Conservation (phyloP, 1,140 invertebrate genomes). For the Sesamia nonagrioides region DNA sequence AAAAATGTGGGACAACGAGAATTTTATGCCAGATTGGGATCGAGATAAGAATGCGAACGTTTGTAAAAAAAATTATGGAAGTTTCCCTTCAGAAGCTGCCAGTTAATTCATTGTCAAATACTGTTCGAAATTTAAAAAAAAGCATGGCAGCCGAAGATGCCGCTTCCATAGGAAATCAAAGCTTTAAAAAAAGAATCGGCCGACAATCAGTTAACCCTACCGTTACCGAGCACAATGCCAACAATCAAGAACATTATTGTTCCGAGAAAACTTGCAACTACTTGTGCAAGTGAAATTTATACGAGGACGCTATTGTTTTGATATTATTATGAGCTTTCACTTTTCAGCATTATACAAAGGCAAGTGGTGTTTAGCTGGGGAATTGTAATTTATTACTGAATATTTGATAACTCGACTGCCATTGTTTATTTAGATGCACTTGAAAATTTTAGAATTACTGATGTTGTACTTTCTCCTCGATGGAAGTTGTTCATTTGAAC, state of each 20-base stretch:
- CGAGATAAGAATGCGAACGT: too few relatives aligned
- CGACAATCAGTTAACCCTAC: conserved; percentile 10
- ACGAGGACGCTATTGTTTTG: conserved; percentile 44
- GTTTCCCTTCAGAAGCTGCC: too few relatives aligned
- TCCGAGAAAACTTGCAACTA: conserved; percentile 35
- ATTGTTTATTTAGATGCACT: conserved; percentile 25
- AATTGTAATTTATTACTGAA: conserved; percentile 50
- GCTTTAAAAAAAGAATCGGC: conserved; percentile 20
- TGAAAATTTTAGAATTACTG: neutral
- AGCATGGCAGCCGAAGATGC: too few relatives aligned
- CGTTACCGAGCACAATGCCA: conserved; percentile 3
- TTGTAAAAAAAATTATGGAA: neutral
- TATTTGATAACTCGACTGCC: conserved; percentile 39
- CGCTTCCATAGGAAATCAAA: too few relatives aligned
- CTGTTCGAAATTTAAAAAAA: too few relatives aligned
- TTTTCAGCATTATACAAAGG: conserved; percentile 46
- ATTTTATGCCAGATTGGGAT: too few relatives aligned
- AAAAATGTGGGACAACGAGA: too few relatives aligned
- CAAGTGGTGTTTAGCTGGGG: conserved; percentile 35
- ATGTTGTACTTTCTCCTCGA: conserved; percentile 22
- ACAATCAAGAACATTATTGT: conserved; percentile 38
- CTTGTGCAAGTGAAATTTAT: conserved; percentile 41
- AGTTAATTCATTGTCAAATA: too few relatives aligned
- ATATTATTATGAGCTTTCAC: conserved; percentile 47
- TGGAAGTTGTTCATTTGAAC: neutral